Percentiles rank a stretch among this genome's conserved stretches.
Evolutionary conservation across 2,797 vertebrate genomes (phyloP).

Genomic region (Mastacembelus armatus): DNA sequence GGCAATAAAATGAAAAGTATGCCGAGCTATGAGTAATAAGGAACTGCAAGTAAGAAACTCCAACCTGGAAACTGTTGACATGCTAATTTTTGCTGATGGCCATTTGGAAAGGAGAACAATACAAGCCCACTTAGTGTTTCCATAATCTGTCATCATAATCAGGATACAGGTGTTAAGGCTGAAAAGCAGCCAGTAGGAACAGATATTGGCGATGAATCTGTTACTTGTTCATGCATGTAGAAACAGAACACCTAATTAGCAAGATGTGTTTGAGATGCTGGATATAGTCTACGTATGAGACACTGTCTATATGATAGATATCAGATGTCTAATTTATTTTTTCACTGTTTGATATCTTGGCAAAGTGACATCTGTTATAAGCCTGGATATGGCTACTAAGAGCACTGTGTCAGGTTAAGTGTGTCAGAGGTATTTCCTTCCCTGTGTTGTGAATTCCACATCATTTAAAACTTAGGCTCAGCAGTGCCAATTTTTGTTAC

Average conservation of each 20-base stretch:
- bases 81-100: constrained; percentile 36
- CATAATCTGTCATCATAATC: constrained; percentile 51
- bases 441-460: constrained; percentile 44
- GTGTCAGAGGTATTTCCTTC: constrained; percentile 16
- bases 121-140: constrained; percentile 42
- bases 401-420: constrained; percentile 9
- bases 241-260: constrained; percentile 50
- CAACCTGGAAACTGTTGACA: constrained; percentile 40
- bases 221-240: constrained; percentile 47
- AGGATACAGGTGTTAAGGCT: constrained; percentile 57
- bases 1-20: constrained; percentile 5
- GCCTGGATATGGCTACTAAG: not conserved
- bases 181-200: constrained; percentile 50
- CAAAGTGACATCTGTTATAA: constrained; percentile 1
- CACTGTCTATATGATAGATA: constrained; percentile 2
- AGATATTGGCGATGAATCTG: constrained; percentile 63
- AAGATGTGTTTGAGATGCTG: constrained; percentile 9
- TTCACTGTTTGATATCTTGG: not conserved
- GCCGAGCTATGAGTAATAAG: constrained; percentile 2
- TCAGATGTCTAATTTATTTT: not conserved
- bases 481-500: constrained; percentile 24
- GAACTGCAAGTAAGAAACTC: constrained; percentile 1
- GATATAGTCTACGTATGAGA: too few relatives aligned
- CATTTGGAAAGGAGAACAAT: constrained; percentile 43
- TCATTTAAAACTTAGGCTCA: constrained; percentile 31